phyloP scores from a whole-genome alignment of 2,113 vertebrate species.

The Pollachius pollachius region DNA sequence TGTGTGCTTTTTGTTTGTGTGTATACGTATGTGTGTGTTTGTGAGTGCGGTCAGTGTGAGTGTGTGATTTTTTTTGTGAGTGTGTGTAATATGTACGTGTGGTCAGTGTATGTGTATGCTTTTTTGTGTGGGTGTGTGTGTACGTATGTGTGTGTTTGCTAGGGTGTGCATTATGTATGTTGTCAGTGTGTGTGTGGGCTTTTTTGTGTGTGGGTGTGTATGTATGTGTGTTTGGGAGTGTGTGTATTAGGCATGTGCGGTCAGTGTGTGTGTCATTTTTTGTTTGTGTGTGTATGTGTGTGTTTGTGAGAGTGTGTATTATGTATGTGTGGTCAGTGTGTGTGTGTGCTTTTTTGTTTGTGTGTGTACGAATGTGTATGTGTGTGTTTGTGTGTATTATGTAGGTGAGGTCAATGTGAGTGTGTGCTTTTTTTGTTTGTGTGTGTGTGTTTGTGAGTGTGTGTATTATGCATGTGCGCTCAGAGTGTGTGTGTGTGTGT shows the following conservation, averaged over 20 bases:
- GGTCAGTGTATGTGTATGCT: background rate
- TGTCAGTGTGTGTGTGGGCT: too few relatives aligned
- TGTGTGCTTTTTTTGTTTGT: background rate
- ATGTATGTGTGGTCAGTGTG: background rate
- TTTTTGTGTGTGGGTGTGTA: too few relatives aligned
- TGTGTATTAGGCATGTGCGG: background rate
- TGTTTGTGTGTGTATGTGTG: too few relatives aligned
- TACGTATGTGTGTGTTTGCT: too few relatives aligned
- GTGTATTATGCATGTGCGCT: background rate
- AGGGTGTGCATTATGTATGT: too few relatives aligned
- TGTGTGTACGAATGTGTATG: background rate
- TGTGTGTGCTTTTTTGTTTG: too few relatives aligned
- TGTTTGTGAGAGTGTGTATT: background rate
- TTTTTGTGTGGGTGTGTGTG: background rate
- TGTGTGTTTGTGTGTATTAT: background rate
- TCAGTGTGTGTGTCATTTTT: too few relatives aligned
- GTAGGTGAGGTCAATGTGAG: background rate
- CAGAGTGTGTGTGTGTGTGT: too few relatives aligned
- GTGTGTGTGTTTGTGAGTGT: background rate
- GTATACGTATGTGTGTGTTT: too few relatives aligned
- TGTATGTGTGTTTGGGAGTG: background rate
- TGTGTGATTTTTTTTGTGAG: too few relatives aligned
- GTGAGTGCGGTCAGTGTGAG: too few relatives aligned
- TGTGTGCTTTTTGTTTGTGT: too few relatives aligned
- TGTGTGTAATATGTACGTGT: background rate